Evolutionary conservation across 2,888 invertebrate genomes (phyloP), one percentile per base, ranked within the genome.

Genomic region (Cataglyphis rosenhaueri): DNA sequence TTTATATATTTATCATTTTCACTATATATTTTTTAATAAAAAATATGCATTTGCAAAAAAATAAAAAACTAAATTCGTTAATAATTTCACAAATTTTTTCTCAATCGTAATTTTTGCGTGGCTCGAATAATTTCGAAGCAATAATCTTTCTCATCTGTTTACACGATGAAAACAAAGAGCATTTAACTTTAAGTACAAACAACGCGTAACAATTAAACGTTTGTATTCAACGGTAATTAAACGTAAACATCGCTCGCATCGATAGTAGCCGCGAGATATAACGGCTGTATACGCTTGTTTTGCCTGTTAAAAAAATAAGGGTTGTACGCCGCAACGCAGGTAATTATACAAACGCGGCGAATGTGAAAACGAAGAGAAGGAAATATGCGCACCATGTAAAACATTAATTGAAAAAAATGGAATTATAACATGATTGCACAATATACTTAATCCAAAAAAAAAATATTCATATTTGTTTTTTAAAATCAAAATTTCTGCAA

Each of bases 181-280:
- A 71, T 78, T 78, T 78, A 78, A 78, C 78, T 70, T 44, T 78
- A 78, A 78, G 78, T 78, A 71, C 78, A 78, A 78, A 78, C 78
- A 78, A 32, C 44, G 78, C 78, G 59, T 78, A 78, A 78, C 78
- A 71, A 71, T 78, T 78, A 78, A 78, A 78, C 78, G 71, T 78
- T 78, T 78, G 78, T 59, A 78, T 78, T 78, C 78, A 35, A 71
- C 71, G 59, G 59, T 78, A 78, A 78, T 78, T 78, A 78, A 78
- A 78, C 78, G 78, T 78, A 78, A 78, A 78, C 71, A 78, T 78
- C 71, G 70, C 57, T 78, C 70, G 71, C 71, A 78, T 78, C 78
- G 78, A 78, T 78, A 78, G 78, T 70, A 78, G 78, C 59, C 78
- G 78, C 71, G 78, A 78, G 71, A 78, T 78, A 78, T 78, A 78